Evolutionary conservation across 2,888 invertebrate species (phyloP), one percentile per base, ranked within the genome.

Genomic region (Helleia helle): DNA sequence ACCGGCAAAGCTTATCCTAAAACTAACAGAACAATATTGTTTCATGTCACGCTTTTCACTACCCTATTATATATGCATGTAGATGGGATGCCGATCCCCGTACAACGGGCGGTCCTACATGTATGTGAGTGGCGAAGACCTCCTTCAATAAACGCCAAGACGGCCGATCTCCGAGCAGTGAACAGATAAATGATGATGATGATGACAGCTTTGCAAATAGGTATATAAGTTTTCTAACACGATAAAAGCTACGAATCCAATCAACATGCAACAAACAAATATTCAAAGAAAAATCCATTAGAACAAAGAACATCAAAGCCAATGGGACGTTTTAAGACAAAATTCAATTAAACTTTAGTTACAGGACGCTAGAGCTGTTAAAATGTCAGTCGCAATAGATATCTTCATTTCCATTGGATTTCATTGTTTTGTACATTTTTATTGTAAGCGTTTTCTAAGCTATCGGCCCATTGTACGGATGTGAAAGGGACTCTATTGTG

Each of bases 391-490:
- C 58, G 56, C 56, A 67, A 63, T 67, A 65, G 59, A 64, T 68
- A 65, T 69, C 63, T 69, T 64, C 63, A 64, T 70, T 75, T 67
- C 58, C 62, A 65, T 71, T 68, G 54, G 61, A 61, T 65, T 62
- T 60, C 63, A 70, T 71, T 75, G 68, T 73, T 67, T 68, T 60
- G 57, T 62, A 62, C 60, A 62, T 74, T 71, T 75, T 72, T 73
- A 72, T 76, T 76, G 72, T 74, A 62, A 64, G 59, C 62, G 61
- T 67, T 72, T 71, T 73, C 72, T 71, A 70, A 74, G 74, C 71
- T 73, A 75, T 77, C 75, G 63, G 59, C 47, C 61, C 59, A 66
- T 69, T 73, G 72, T 69, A 56, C 59, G 62, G 58, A 59, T 58
- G 63, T 65, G 65, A 60, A 61, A 59, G 62, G 58, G 60, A 53